Conservation (phyloP, 2,113 vertebrate genomes). For the Electrona antarctica region DNA sequence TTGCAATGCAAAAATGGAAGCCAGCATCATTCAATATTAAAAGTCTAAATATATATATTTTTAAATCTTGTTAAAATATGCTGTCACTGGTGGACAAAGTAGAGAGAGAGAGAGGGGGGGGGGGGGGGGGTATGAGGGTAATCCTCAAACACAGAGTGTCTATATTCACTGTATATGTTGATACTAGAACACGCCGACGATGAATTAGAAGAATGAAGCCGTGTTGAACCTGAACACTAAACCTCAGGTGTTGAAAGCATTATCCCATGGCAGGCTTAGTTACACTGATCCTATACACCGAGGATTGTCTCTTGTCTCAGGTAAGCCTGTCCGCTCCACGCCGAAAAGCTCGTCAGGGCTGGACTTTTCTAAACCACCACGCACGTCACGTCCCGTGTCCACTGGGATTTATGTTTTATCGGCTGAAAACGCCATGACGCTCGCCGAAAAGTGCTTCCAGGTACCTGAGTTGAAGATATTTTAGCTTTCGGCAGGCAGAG, state of each 20-base stretch:
- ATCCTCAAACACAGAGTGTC: constrained; percentile 33
- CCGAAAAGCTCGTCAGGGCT: no score
- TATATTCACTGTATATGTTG: constrained; percentile 6
- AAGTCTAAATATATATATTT: no score
- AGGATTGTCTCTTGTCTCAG: constrained; percentile 17
- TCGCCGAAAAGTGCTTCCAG: no score
- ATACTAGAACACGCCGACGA: constrained; percentile 40
- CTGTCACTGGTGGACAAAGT: background rate
- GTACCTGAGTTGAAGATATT: no score
- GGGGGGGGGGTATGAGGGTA: constrained; percentile 32
- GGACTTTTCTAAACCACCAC: no score
- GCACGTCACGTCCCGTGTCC: no score
- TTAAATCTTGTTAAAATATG: no score
- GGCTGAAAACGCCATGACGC: no score
- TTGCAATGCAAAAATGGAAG: no score
- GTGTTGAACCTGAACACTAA: constrained; percentile 29
- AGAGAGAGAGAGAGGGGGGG: constrained; percentile 29
- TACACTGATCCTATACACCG: background rate
- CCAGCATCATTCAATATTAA: no score
- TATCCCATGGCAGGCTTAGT: constrained; percentile 27
- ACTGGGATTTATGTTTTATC: no score
- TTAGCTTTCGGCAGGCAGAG: no score
- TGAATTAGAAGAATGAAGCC: constrained; percentile 40
- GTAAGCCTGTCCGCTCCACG: background rate
- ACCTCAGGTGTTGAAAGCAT: constrained; percentile 39